Evolutionary conservation across 2,888 invertebrate species (phyloP).

Genomic region (Hydraecia micacea): DNA sequence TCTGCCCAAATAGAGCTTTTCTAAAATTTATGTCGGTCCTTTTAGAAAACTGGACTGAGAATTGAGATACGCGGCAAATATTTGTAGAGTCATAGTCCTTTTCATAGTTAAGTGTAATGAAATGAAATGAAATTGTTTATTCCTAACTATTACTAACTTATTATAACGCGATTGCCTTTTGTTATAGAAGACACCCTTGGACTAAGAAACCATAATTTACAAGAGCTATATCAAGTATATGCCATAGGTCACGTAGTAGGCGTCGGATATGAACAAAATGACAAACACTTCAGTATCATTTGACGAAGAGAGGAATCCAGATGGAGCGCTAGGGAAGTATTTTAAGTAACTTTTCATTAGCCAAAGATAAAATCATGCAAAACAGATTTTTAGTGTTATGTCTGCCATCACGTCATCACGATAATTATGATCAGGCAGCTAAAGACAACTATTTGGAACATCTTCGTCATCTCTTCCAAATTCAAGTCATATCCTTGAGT

Average conservation of each 20-base stretch:
- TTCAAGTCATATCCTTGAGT: constrained; percentile 46
- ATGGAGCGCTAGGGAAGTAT: neutral
- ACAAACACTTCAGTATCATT: neutral
- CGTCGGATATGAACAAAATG: neutral
- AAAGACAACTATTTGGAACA: constrained; percentile 15
- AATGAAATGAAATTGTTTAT: neutral
- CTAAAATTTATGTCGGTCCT: neutral
- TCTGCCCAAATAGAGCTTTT: neutral
- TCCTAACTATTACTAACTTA: neutral
- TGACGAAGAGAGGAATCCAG: neutral
- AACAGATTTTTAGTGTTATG: neutral
- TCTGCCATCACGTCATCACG: neutral
- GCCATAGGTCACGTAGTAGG: constrained; percentile 55
- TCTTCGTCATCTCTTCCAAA: constrained; percentile 26
- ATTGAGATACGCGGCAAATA: neutral
- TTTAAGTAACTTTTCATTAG: neutral
- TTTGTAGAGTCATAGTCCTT: neutral
- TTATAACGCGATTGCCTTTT: neutral
- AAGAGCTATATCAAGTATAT: constrained; percentile 4
- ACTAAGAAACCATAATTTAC: constrained; percentile 17
- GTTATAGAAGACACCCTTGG: neutral
- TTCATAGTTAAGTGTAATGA: neutral
- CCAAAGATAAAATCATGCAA: too few relatives aligned
- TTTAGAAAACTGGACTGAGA: neutral
- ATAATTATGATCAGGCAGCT: neutral